Conservation (phyloP, 2,113 vertebrate genomes). For the Tenrec ecaudatus region DNA sequence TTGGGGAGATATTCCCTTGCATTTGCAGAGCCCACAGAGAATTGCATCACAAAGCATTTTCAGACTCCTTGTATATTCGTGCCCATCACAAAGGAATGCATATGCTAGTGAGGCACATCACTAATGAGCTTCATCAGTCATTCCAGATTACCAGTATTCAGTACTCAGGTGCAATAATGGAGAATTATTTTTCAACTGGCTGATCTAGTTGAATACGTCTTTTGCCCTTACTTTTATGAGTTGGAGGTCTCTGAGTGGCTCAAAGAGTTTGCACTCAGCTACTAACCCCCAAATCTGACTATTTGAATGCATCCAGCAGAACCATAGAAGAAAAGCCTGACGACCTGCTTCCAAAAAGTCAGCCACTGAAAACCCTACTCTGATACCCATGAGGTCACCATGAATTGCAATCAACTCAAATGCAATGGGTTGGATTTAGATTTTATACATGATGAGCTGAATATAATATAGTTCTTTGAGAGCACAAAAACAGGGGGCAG, state of each 20-base stretch:
- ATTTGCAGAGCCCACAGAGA: background rate
- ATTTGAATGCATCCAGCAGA: background rate
- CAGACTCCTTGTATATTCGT: background rate
- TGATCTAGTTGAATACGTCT: background rate
- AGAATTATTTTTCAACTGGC: background rate
- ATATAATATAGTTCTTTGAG: background rate
- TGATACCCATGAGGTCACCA: background rate
- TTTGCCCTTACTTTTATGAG: background rate
- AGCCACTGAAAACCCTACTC: background rate
- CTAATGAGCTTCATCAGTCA: constrained; percentile 27
- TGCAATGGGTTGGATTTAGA: background rate
- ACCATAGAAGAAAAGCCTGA: background rate
- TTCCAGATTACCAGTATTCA: constrained; percentile 36
- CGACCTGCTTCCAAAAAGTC: background rate
- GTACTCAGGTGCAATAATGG: background rate
- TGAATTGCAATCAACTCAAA: background rate
- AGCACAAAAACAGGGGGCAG: background rate
- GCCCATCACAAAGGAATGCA: constrained; percentile 3
- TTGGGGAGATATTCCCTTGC: background rate
- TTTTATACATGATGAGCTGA: background rate
- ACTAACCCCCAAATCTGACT: background rate
- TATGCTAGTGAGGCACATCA: background rate
- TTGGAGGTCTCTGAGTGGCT: background rate
- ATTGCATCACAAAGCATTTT: background rate
- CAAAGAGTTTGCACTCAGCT: background rate